phyloP scores from a whole-genome alignment of 2,888 invertebrate species.

The Horisme vitalbata region DNA sequence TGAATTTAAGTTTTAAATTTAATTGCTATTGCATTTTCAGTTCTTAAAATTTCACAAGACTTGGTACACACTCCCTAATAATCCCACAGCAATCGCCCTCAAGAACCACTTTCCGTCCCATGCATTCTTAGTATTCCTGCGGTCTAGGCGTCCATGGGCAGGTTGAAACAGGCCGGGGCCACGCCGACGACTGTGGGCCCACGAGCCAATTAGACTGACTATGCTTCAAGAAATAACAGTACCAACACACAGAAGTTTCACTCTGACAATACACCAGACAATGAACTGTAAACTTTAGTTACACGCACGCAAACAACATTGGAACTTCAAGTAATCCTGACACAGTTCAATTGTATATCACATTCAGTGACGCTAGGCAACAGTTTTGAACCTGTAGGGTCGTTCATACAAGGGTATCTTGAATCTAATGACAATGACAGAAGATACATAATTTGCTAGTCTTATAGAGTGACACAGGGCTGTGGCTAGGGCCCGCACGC shows the following conservation, averaged over 20 bases:
- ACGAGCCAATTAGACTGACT: constrained; percentile 16
- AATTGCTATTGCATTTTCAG: too few species aligned
- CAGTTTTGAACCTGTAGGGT: too few species aligned
- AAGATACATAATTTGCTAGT: too few species aligned
- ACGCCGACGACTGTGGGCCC: constrained; percentile 15
- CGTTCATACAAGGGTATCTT: background rate
- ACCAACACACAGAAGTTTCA: constrained; percentile 2
- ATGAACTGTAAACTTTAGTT: background rate
- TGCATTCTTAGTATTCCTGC: background rate
- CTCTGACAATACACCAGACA: background rate
- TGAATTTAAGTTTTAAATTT: too few species aligned
- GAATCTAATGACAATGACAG: background rate
- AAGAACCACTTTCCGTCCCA: background rate
- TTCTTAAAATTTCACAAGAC: too few species aligned
- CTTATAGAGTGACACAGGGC: constrained; percentile 16
- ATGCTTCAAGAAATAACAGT: constrained; percentile 7
- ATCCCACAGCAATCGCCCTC: background rate
- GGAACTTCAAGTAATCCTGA: too few species aligned
- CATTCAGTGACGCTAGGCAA: too few species aligned
- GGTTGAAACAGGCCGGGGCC: constrained; percentile 18
- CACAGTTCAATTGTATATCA: too few species aligned
- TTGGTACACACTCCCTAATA: background rate
- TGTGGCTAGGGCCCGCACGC: constrained; percentile 24
- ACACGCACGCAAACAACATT: background rate
- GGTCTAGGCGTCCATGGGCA: constrained; percentile 4